Evolutionary conservation across 2,888 invertebrate genomes (phyloP).

Genomic region (Saturnia pavonia): DNA sequence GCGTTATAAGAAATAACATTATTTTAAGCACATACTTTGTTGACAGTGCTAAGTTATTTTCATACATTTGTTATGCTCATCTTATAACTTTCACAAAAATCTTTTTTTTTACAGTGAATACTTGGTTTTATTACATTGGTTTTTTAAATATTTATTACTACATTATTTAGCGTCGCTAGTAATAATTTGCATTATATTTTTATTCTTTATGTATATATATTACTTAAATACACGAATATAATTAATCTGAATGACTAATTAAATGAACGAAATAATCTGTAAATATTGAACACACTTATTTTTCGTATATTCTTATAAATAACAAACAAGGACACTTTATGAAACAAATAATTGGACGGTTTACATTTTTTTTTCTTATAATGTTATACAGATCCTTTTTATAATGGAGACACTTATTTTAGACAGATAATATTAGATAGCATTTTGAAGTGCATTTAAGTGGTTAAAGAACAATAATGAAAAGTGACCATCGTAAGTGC

Average conservation of each 20-base stretch:
- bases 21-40: background rate
- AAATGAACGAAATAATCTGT: constrained; percentile 20
- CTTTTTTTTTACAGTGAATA: background rate
- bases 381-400: background rate
- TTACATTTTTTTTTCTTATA: constrained; percentile 14
- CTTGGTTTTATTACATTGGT: background rate
- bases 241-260: background rate
- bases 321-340: constrained; percentile 53
- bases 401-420: background rate
- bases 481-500: background rate
- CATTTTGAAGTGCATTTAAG: background rate
- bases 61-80: background rate
- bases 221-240: background rate
- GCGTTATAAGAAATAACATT: too few species aligned
- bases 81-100: background rate
- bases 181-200: background rate
- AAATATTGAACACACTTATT: constrained; percentile 61
- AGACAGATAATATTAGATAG: background rate
- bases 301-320: constrained; percentile 47
- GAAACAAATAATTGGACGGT: constrained; percentile 60
- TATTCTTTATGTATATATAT: background rate
- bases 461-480: background rate
- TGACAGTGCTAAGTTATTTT: background rate
- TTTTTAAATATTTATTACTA: background rate
- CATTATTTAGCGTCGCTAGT: background rate